Base-by-base conservation (phyloP, 2,797 vertebrate species). In the Novumbra hubbsi region DNA sequence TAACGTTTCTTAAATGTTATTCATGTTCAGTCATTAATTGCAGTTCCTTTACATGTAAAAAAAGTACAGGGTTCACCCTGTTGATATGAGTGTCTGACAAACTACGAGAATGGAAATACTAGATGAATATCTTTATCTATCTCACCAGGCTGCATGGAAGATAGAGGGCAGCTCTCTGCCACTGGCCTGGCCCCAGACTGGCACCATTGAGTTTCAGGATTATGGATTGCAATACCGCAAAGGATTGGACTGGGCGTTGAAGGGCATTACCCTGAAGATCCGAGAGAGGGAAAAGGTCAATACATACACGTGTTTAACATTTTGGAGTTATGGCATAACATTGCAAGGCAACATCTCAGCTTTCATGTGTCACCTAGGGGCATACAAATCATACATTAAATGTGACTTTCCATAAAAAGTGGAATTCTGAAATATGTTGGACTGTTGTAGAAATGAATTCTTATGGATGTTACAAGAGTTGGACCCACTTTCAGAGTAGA, bases 161-260 rank as follows among this genome's bases (percentile, higher is more conserved):
- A 76, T 90, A 2, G 84, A 89, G 28, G 78, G 41, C 38, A 83
- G 83, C 32, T 48, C 66, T 11, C 82, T 90, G 27, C 80, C 68
- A 1, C 75, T 81, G 0, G 73, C 75, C 2, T 98, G 96, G 96
- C 95, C 94, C 8, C 78, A 50, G 1, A 84, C 88, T 0, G 96
- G 96, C 28, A 89, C 80, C 82, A 94, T 97, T 55, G 91, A 92
- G 81, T 95, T 97, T 73, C 90, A 85, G 16, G 82, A 91, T 71
- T 96, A 94, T 4, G 93, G 95, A 24, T 85, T 97, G 15, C 88
- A 91, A 82, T 95, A 97, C 78, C 86, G 93, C 41, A 91, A 92
- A 19, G 89, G 92, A 49, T 69, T 96, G 79, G 93, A 94, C 0
- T 84, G 94, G 81, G 94, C 94, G 2, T 86, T 98, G 71, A 93